A percentile compares a stretch with the other conserved stretches of the same genome.
Conservation (phyloP, 2,113 vertebrate species). For the Microtus oregoni region DNA sequence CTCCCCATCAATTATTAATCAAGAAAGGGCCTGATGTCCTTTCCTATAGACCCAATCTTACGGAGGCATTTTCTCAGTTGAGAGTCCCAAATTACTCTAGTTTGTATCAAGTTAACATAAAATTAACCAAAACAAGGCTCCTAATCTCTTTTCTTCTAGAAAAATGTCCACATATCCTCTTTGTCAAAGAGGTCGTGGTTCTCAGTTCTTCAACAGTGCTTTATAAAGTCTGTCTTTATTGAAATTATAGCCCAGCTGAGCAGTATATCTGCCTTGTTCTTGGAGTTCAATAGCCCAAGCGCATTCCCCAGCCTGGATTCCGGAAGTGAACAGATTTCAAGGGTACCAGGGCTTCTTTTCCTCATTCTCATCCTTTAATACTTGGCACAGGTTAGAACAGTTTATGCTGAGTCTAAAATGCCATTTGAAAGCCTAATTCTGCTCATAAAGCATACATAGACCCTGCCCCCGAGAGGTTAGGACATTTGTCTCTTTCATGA, state of each 20-base stretch:
- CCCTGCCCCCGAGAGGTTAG: background rate
- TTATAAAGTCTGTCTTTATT: background rate
- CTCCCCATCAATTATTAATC: background rate
- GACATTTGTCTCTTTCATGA: background rate
- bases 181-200: background rate
- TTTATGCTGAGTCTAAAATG: conserved; percentile 43
- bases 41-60: too few relatives aligned
- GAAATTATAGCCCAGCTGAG: background rate
- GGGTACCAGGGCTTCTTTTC: background rate
- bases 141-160: background rate
- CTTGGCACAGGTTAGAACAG: background rate
- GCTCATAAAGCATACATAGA: background rate
- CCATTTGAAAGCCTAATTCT: background rate
- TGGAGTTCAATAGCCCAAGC: background rate
- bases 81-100: background rate
- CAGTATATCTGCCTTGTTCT: background rate
- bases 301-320: background rate
- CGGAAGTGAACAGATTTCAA: background rate
- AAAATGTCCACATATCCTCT: background rate
- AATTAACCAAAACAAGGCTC: background rate
- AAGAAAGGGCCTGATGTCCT: background rate
- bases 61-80: background rate
- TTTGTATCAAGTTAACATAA: background rate
- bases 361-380: background rate
- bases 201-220: background rate